Percentiles rank a stretch among this genome's conserved stretches.
These are phyloP conservation scores for Auanema freiburgensis DNA, from an alignment of 2,888 invertebrate species.

Conservation along the genomic window DNA sequence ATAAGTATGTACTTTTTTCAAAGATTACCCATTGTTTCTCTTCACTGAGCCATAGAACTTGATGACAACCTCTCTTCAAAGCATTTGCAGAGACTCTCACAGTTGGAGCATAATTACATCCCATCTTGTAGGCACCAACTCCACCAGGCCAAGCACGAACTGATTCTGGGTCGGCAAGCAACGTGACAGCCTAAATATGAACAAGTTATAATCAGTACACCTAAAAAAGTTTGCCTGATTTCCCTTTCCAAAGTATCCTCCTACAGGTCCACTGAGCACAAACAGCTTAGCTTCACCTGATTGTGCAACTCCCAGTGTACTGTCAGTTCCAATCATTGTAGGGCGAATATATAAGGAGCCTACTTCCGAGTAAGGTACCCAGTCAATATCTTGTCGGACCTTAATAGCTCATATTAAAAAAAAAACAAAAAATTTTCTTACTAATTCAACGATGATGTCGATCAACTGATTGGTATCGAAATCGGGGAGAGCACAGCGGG, in stretches of 20 bases:
- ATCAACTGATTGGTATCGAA: conserved; percentile 86
- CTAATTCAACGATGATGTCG: conserved; percentile 80
- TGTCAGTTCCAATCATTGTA: conserved; percentile 93
- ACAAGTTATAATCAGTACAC: too few relatives aligned
- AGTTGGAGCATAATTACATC: conserved; percentile 73
- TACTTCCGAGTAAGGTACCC: conserved; percentile 86
- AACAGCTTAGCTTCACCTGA: conserved; percentile 87
- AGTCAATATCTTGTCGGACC: conserved; percentile 83
- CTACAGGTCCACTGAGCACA: conserved; percentile 88
- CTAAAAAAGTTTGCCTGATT: too few relatives aligned
- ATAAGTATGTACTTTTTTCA: neutral
- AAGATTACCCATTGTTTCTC: conserved; percentile 72
- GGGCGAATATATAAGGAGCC: conserved; percentile 94
- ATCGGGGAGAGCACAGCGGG: conserved; percentile 82
- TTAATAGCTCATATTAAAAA: neutral
- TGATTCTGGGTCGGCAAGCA: conserved; percentile 87
- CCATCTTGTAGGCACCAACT: conserved; percentile 90
- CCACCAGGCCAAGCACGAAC: conserved; percentile 81
- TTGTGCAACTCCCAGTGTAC: conserved; percentile 85
- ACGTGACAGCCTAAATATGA: conserved; percentile 43
- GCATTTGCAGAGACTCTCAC: conserved; percentile 71
- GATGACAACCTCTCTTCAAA: conserved; percentile 80
- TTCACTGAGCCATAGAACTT: conserved; percentile 88
- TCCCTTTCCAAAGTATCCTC: conserved; percentile 80
- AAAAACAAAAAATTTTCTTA: conserved; percentile 68